Percentiles rank a stretch among this genome's conserved stretches.
Conservation (phyloP, 2,113 vertebrate genomes). For the Periophthalmodon schlosseri region DNA sequence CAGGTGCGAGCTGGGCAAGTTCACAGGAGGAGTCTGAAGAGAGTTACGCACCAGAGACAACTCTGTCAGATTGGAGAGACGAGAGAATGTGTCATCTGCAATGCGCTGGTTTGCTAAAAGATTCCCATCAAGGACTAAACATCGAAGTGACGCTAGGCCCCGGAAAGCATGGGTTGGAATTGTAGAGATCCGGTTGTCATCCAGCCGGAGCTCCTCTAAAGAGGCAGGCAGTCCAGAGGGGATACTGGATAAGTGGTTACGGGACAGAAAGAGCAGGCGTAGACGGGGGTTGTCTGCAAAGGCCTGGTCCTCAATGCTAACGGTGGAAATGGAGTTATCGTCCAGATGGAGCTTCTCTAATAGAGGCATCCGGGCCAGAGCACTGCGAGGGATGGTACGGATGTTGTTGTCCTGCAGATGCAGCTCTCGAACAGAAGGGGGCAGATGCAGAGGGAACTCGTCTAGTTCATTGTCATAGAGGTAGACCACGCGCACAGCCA, state of each 20-base stretch:
- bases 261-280: slow-evolving; percentile 88
- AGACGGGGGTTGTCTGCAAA: slow-evolving; percentile 86
- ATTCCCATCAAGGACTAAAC: slow-evolving; percentile 92
- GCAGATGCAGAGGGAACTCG: slow-evolving; percentile 85
- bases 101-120: slow-evolving; percentile 94
- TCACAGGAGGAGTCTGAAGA: slow-evolving; percentile 85
- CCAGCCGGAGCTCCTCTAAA: slow-evolving; percentile 89
- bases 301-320: slow-evolving; percentile 93
- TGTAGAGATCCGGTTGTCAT: slow-evolving; percentile 95
- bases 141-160: slow-evolving; percentile 84
- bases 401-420: slow-evolving; percentile 98
- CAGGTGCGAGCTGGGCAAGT: slow-evolving; percentile 84
- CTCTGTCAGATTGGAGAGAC: slow-evolving; percentile 89
- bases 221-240: slow-evolving; percentile 88
- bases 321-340: slow-evolving; percentile 94
- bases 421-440: slow-evolving; percentile 86
- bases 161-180: slow-evolving; percentile 92
- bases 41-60: slow-evolving; percentile 92
- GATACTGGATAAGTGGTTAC: slow-evolving; percentile 94
- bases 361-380: slow-evolving; percentile 86
- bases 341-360: slow-evolving; percentile 92
- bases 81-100: slow-evolving; percentile 93
- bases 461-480: slow-evolving; percentile 93
- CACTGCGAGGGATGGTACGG: slow-evolving; percentile 81
- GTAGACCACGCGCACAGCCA: slow-evolving; percentile 86